These are phyloP conservation scores for Boleophthalmus pectinirostris DNA, from an alignment of 2,113 vertebrate species.

Conservation along the genomic window DNA sequence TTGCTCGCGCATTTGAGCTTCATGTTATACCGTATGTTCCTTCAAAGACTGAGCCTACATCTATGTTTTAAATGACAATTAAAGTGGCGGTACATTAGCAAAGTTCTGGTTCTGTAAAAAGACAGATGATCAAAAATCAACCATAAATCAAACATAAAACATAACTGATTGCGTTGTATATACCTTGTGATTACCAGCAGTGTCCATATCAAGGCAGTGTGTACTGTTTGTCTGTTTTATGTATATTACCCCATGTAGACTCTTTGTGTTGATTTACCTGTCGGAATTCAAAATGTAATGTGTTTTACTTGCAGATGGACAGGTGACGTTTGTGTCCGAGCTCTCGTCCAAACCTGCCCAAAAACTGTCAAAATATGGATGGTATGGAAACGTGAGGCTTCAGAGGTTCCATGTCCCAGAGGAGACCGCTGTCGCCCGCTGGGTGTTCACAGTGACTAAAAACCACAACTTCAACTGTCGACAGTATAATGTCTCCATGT, in stretches of 20 bases:
- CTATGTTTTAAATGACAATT: too few species aligned
- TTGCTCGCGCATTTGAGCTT: neutral
- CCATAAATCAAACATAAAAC: too few species aligned
- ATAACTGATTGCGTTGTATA: too few species aligned
- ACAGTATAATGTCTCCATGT: constrained; percentile 84
- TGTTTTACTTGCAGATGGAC: constrained; percentile 41
- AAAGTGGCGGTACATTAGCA: neutral
- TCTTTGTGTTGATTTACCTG: too few species aligned
- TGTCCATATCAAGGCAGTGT: too few species aligned
- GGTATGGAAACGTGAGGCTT: constrained; percentile 88
- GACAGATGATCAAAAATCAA: too few species aligned
- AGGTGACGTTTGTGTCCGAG: constrained; percentile 79
- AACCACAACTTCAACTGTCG: constrained; percentile 78
- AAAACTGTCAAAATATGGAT: constrained; percentile 88
- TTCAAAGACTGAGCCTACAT: too few species aligned
- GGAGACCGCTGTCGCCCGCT: constrained; percentile 83
- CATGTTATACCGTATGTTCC: neutral
- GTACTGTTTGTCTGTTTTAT: neutral
- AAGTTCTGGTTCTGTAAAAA: neutral
- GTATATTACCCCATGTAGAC: neutral
- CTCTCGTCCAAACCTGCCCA: constrained; percentile 88
- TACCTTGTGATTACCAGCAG: too few species aligned
- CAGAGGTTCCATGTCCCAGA: constrained; percentile 89
- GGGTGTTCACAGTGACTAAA: constrained; percentile 83
- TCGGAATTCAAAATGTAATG: neutral